A percentile compares a stretch with the other conserved stretches of the same genome.
Conservation (phyloP, 2,113 vertebrate species). For the Micromys minutus region DNA sequence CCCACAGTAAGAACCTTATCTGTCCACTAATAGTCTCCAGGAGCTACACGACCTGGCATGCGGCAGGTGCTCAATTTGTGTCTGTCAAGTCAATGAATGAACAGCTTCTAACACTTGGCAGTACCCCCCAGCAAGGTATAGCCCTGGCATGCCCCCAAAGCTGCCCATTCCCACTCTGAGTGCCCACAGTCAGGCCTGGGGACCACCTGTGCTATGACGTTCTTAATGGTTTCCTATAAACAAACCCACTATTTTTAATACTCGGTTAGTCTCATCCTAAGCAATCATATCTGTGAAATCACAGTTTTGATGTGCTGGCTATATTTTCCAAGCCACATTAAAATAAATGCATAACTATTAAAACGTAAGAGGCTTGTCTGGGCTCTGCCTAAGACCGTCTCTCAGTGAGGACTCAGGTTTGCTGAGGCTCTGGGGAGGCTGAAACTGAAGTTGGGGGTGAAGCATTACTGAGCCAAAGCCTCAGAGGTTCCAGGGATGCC, state of each 20-base stretch:
- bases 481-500: not conserved
- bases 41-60: not conserved
- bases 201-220: not conserved
- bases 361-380: slow-evolving; percentile 49
- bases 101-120: not conserved
- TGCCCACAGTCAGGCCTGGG: fast-evolving
- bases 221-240: slow-evolving; percentile 49
- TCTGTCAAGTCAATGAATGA: not conserved
- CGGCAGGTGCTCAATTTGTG: not conserved
- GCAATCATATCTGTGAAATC: slow-evolving; percentile 62
- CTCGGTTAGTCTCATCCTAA: slow-evolving; percentile 47
- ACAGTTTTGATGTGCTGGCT: slow-evolving; percentile 65
- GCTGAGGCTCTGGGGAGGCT: not conserved
- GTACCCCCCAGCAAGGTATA: not conserved
- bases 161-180: not conserved
- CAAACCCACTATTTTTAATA: slow-evolving; percentile 40
- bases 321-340: slow-evolving; percentile 71
- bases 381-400: slow-evolving; percentile 38
- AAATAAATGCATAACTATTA: slow-evolving; percentile 65
- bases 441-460: not conserved
- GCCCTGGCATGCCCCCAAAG: not conserved
- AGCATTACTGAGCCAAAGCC: not conserved
- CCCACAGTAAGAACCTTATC: slow-evolving; percentile 18
- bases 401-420: not conserved
- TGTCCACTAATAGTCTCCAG: slow-evolving; percentile 4